Percentiles rank a stretch among this genome's conserved stretches.
Conservation (phyloP, 2,888 invertebrate genomes). For the Drosophila antonietae region DNA sequence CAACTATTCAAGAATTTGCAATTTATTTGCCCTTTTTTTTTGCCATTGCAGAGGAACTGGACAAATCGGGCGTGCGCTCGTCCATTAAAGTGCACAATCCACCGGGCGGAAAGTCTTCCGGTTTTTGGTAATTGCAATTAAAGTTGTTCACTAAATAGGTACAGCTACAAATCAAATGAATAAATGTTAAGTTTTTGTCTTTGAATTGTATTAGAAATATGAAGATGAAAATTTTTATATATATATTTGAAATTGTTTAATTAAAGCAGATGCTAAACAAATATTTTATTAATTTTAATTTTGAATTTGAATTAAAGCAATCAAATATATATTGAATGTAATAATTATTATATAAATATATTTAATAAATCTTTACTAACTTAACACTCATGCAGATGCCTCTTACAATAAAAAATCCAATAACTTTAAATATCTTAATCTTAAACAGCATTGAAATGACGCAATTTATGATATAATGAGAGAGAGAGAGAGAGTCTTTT, state of each 20-base stretch:
- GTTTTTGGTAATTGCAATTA: constrained; percentile 89
- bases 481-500: no score
- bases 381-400: not conserved
- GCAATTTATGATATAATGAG: no score
- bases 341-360: not conserved
- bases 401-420: not conserved
- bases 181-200: not conserved
- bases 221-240: not conserved
- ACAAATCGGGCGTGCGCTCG: constrained; percentile 90
- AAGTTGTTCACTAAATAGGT: not conserved
- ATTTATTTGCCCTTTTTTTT: not conserved
- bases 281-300: not conserved
- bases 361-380: not conserved
- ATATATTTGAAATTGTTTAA: not conserved
- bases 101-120: constrained; percentile 94
- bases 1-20: not conserved
- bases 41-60: constrained; percentile 89
- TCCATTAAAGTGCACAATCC: constrained; percentile 95
- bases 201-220: constrained; percentile 4
- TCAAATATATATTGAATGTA: not conserved
- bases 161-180: not conserved
- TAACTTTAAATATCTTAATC: not conserved
- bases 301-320: not conserved
- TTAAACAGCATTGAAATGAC: no score
- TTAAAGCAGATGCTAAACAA: not conserved